A percentile compares a stretch with the other conserved stretches of the same genome.
phyloP scores from a whole-genome alignment of 2,797 vertebrate species.

The Lacerta viridis region DNA sequence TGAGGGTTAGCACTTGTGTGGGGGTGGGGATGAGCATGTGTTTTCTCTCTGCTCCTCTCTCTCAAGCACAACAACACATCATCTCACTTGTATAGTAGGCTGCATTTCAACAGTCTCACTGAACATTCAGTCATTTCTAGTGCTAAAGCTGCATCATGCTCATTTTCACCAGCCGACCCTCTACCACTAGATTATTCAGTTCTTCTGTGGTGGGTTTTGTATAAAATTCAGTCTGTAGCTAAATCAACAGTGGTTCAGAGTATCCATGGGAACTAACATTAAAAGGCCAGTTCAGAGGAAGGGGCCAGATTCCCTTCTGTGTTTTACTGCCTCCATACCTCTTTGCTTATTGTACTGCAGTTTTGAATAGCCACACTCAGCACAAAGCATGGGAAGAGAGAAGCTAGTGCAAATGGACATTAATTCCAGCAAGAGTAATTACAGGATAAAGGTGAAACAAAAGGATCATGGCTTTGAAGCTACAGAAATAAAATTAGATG shows the following conservation, averaged over 20 bases:
- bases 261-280: not conserved
- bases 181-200: not conserved
- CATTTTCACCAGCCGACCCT: not conserved
- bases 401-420: not conserved
- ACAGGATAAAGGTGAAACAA: not conserved
- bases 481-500: not conserved
- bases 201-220: not conserved
- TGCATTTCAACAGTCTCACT: not conserved
- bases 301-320: not conserved
- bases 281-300: not conserved
- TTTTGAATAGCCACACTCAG: not conserved
- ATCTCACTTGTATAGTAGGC: not conserved
- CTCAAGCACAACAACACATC: not conserved
- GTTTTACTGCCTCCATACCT: slow-evolving; percentile 4
- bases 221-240: not conserved
- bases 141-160: not conserved
- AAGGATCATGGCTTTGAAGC: not conserved
- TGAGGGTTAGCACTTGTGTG: rapidly evolving
- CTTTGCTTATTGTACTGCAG: not conserved
- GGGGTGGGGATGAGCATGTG: not conserved
- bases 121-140: not conserved
- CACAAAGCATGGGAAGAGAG: not conserved
- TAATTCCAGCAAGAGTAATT: slow-evolving; percentile 1
- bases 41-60: not conserved
- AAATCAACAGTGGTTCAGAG: not conserved